Conservation (phyloP, 2,888 invertebrate species). For the Zaprionus lineosus region DNA sequence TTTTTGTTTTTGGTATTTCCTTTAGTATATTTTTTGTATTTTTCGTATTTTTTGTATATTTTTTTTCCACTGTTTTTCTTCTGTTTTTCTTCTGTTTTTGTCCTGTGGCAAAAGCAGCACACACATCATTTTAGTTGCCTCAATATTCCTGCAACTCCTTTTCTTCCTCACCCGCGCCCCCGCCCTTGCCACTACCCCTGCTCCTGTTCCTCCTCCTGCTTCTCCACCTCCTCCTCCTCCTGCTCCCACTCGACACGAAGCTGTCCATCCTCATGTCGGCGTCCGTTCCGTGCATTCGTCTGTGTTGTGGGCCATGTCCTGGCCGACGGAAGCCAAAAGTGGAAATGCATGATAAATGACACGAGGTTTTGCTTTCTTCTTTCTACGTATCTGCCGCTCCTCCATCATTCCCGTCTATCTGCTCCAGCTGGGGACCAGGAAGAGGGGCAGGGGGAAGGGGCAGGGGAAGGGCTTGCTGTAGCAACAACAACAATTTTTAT, state of each 20-base stretch:
- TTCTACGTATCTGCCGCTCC: slow-evolving; percentile 8
- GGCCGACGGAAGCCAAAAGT: slow-evolving; percentile 76
- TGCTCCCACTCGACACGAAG: slow-evolving; percentile 13
- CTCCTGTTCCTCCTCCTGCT: slow-evolving; percentile 1
- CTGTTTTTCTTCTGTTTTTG: slow-evolving; percentile 12
- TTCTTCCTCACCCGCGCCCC: too few species aligned
- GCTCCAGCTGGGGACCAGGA: too few species aligned
- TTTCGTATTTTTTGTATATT: not conserved
- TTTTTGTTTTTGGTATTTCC: slow-evolving; percentile 2
- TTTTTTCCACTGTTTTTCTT: slow-evolving; percentile 3
- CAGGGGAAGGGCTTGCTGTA: too few species aligned
- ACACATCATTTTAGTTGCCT: slow-evolving; percentile 45
- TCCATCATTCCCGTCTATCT: not conserved
- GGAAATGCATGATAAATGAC: slow-evolving; percentile 79
- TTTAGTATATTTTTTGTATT: slow-evolving; percentile 5
- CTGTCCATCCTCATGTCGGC: slow-evolving; percentile 29
- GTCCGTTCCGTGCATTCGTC: slow-evolving; percentile 56
- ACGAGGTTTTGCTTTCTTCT: slow-evolving; percentile 59
- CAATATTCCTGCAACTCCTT: too few species aligned
- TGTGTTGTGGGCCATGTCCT: slow-evolving; percentile 60
- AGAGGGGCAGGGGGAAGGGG: too few species aligned
- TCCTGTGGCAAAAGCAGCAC: slow-evolving; percentile 41
- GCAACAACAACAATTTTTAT: slow-evolving; percentile 43
- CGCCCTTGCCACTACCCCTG: not conserved
- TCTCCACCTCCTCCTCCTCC: not conserved